Conservation (phyloP, 2,113 vertebrate species). For the Crypturellus undulatus region DNA sequence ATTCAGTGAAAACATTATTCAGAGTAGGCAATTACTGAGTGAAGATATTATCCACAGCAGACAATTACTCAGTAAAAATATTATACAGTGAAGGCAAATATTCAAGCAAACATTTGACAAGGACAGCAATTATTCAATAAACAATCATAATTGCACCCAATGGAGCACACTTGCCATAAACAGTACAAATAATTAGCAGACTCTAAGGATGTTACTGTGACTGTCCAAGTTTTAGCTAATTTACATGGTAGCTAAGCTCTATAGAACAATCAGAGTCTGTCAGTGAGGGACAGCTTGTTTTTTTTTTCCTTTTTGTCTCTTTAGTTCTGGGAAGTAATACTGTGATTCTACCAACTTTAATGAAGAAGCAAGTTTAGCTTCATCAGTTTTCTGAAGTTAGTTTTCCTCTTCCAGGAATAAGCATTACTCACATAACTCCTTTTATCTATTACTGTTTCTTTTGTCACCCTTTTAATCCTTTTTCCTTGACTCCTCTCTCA, state of each 20-base stretch:
- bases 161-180: constrained; percentile 65
- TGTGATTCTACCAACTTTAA: not conserved
- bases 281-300: constrained; percentile 55
- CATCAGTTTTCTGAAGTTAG: not conserved
- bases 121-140: constrained; percentile 82
- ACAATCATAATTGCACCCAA: constrained; percentile 80
- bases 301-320: constrained; percentile 54
- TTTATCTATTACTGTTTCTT: not conserved
- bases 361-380: not conserved
- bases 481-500: not conserved
- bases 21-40: constrained; percentile 79
- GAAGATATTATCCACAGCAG: constrained; percentile 78
- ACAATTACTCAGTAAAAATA: constrained; percentile 81
- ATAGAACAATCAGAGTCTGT: constrained; percentile 53
- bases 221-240: constrained; percentile 63
- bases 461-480: not conserved
- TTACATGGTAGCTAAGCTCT: constrained; percentile 41
- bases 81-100: constrained; percentile 74
- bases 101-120: constrained; percentile 80
- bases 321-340: constrained; percentile 43
- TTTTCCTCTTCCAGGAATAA: not conserved
- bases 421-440: not conserved
- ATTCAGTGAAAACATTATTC: constrained; percentile 82
- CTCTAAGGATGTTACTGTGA: constrained; percentile 40
- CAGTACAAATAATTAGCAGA: constrained; percentile 73